phyloP scores from a whole-genome alignment of 2,888 invertebrate species.

The Pachydiplax longipennis region DNA sequence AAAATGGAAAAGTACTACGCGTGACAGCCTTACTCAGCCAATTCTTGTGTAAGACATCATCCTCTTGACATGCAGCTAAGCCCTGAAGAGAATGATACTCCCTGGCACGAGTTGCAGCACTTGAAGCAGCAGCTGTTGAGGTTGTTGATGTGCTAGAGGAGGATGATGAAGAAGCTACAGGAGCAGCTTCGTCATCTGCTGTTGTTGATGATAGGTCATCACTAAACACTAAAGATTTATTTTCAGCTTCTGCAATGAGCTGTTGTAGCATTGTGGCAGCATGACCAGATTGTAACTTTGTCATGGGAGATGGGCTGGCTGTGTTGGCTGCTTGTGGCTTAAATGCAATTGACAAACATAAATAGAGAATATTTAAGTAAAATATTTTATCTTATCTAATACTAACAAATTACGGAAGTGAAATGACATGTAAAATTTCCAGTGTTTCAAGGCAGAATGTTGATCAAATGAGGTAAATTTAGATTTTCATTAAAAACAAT shows the following conservation, averaged over 20 bases:
- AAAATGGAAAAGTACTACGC: too few relatives aligned
- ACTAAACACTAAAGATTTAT: constrained; percentile 94
- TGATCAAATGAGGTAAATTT: too few relatives aligned
- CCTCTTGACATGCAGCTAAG: constrained; percentile 84
- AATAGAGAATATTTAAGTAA: constrained; percentile 45
- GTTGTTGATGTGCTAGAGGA: background rate
- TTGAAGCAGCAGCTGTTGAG: constrained; percentile 25
- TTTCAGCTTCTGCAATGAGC: constrained; percentile 90
- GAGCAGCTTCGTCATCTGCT: constrained; percentile 60
- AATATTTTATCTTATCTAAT: background rate
- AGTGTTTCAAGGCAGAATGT: too few relatives aligned
- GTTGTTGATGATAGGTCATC: constrained; percentile 86
- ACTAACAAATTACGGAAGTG: background rate
- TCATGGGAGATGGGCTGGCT: constrained; percentile 69
- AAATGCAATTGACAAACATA: background rate
- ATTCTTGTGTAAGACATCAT: constrained; percentile 91
- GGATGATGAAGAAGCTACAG: constrained; percentile 4
- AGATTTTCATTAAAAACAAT: too few relatives aligned
- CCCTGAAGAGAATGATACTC: constrained; percentile 76
- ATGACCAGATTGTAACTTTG: constrained; percentile 73
- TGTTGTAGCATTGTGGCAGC: constrained; percentile 87
- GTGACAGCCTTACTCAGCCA: constrained; percentile 79
- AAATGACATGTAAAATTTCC: background rate
- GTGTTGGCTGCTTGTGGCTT: constrained; percentile 7
- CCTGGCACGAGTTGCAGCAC: constrained; percentile 14